Conservation (phyloP, 2,888 invertebrate species). For the Archips xylosteana region DNA sequence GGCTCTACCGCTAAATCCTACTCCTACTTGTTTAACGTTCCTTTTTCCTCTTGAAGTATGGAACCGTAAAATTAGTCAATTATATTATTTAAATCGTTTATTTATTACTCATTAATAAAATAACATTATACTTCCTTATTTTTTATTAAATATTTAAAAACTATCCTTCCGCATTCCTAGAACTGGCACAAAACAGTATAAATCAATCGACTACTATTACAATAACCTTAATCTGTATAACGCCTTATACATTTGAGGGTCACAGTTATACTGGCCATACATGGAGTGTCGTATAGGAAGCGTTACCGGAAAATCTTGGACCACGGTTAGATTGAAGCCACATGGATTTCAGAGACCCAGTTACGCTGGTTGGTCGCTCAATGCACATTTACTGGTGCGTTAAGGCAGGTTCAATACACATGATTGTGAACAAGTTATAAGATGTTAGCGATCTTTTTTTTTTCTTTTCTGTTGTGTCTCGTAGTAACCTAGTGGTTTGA, state of each 20-base stretch:
- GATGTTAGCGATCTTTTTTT: neutral
- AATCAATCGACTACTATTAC: slow-evolving; percentile 1
- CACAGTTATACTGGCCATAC: neutral
- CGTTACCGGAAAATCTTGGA: neutral
- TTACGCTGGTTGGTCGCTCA: neutral
- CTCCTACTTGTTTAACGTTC: no score
- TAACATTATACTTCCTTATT: neutral
- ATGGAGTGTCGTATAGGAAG: neutral
- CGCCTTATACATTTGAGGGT: slow-evolving; percentile 8
- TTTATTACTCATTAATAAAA: neutral
- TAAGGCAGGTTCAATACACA: slow-evolving; percentile 22
- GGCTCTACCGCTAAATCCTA: no score
- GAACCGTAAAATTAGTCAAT: no score
- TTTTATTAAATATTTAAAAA: slow-evolving; percentile 2
- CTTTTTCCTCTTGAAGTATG: no score
- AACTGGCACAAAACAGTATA: slow-evolving; percentile 4
- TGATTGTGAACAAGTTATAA: neutral
- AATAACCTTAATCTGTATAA: slow-evolving; percentile 4
- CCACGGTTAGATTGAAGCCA: neutral
- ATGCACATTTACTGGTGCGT: slow-evolving; percentile 30
- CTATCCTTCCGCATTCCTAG: slow-evolving; percentile 19
- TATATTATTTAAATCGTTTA: neutral
- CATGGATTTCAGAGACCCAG: neutral
- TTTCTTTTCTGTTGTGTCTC: neutral
- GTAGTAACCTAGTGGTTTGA: no score